Conservation (phyloP, 92 coral and sea anemone genomes). For the Heliopora coerulea region DNA sequence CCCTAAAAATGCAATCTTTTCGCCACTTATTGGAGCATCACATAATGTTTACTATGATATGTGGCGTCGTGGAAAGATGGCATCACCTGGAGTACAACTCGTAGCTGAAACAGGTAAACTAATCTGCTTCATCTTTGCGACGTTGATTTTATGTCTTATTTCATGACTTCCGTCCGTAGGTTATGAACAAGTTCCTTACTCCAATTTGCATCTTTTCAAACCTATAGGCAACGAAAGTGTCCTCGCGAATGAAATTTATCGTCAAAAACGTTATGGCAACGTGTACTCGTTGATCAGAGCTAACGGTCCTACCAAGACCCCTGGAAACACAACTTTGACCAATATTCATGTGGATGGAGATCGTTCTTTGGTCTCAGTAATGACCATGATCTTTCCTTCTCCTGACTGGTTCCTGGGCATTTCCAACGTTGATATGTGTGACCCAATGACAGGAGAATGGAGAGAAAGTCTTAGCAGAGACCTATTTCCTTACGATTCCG, state of each 20-base stretch:
- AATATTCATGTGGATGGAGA: conserved; percentile 21
- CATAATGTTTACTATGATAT: conserved; percentile 55
- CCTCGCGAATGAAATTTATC: conserved; percentile 6
- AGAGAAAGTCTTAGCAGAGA: background rate
- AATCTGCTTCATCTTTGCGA: too few relatives aligned
- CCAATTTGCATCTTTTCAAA: too few relatives aligned
- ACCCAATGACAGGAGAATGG: conserved; percentile 20
- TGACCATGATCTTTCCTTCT: conserved; percentile 42
- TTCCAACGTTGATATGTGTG: conserved; percentile 39
- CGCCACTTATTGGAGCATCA: conserved; percentile 57
- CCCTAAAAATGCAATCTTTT: conserved; percentile 48
- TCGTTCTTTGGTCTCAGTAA: conserved; percentile 42
- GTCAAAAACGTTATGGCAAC: conserved; percentile 19
- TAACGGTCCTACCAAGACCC: conserved; percentile 1
- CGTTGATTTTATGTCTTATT: too few relatives aligned
- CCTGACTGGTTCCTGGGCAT: conserved; percentile 50
- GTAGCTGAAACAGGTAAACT: conserved; percentile 62
- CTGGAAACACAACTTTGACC: conserved; percentile 19
- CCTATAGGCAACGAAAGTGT: conserved; percentile 3
- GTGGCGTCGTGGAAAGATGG: conserved; percentile 55
- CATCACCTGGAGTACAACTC: conserved; percentile 54
- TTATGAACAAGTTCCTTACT: too few relatives aligned
- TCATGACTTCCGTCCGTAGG: too few relatives aligned
- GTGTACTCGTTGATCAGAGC: conserved; percentile 4
- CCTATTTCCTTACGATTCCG: conserved; percentile 32